Evolutionary conservation across 2,797 vertebrate species (phyloP), one percentile per base, ranked within the genome.

Genomic region (Mergus octosetaceus): DNA sequence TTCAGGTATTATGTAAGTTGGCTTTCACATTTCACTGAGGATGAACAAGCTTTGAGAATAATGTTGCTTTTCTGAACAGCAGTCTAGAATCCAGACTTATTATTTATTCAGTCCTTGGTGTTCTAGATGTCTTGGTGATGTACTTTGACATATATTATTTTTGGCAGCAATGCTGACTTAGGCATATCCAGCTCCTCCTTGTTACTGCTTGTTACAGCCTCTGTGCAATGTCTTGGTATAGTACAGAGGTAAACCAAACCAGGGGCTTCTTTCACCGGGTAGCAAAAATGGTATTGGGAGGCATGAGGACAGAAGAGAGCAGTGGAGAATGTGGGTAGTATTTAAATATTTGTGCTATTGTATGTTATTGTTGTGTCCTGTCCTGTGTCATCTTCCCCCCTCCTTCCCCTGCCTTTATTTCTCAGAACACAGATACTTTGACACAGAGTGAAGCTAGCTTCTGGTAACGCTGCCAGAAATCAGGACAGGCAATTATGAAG

Each of bases 91-190:
- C 36, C 70, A 95, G 70, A 45, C 62, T 6, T 68, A 71, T 77
- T 91, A 93, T 90, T 94, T 93, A 94, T 93, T 96, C 27, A 88
- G 90, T 93, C 18, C 58, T 88, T 51, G n/a, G 1, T 86, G 83
- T 96, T 94, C 90, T 95, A 57, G 83, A 74, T 85, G 61, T 93
- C 79, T 93, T 68, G 56, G 49, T 73, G 79, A 81, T 77, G 54
- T 88, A 80, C 61, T 94, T 83, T 91, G 83, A 93, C 76, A 16
- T 83, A 39, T 61, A 87, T 91, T 91, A 71, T 91, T 94, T 90
- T 66, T 96, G 90, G 53, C 96, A 95, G 88, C 57, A 75, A 1
- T 90, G 92, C 88, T 96, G 90, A 95, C 21, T 94, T 90, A 90
- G 49, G 47, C 65, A 77, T 56, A 74, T 39, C 6, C n/a, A 11